Base-by-base conservation (phyloP, 2,888 invertebrate genomes). In the Diarsia mendica region DNA sequence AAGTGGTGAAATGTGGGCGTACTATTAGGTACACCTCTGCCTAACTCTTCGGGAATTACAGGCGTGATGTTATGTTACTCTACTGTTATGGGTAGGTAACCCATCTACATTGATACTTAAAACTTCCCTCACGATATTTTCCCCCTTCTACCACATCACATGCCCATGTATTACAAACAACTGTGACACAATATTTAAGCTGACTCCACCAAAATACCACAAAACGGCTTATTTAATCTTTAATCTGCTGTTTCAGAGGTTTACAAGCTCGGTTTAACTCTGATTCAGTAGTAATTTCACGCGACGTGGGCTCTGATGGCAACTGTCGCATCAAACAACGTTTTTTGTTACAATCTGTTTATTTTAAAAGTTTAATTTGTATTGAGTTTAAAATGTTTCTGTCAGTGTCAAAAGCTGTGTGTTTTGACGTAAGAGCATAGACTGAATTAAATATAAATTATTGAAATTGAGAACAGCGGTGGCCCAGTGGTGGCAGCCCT, bases 241-340 rank as follows among this genome's bases (percentile, higher is more conserved):
- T 71, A 80, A 80, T 71, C 75, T 53, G 64, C 58, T 66, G 84
- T 71, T 68, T 28, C 9, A 48, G 66, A 20, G 82, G 82, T 75
- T 84, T 66, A 55, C 80, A 80, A 39, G 61, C 80, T 69, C 82
- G 51, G 75, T 82, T 82, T n/a, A 80, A 80, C 61, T 80, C 69
- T 39, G 60, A 75, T 66, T 79, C 71, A 71, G 75, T 33, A 48
- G 65, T 71, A 82, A 82, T 82, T 82, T 80, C 80, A 82, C 81
- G 84, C 67, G 33, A 48, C 18, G n/a, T 46, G 18, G 23, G 0
- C 1, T 11, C 67, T 63, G 66, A 53, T 72, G 55, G 75, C 33
- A 66, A 82, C 68, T 55, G 58, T 51, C 70, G 60, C 39, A 39
- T 49, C 78, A 67, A 67, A 60, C 44, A 77, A 10, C 39, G 28